Percentiles rank a stretch among this genome's conserved stretches.
Conservation (phyloP, 2,888 invertebrate genomes). For the Galerucella pusilla region DNA sequence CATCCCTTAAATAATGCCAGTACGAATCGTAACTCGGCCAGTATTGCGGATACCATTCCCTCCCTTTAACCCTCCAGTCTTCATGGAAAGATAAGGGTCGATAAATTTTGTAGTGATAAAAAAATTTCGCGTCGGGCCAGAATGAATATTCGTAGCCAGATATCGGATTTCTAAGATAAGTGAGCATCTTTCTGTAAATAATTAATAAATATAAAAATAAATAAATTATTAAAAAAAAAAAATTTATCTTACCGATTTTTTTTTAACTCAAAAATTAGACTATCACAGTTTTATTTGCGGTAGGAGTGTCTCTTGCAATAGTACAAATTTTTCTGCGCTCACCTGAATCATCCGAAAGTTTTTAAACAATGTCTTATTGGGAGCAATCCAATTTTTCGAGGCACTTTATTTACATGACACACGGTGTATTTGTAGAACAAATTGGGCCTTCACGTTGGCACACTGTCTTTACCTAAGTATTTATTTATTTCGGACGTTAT, state of each 20-base stretch:
- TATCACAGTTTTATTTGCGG: slow-evolving; percentile 13
- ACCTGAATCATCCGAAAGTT: slow-evolving; percentile 12
- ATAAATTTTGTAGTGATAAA: slow-evolving; percentile 55
- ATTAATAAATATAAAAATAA: background rate
- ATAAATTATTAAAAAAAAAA: background rate
- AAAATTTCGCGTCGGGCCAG: slow-evolving; percentile 54
- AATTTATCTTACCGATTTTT: slow-evolving; percentile 20
- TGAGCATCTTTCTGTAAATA: slow-evolving; percentile 48
- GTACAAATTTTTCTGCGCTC: slow-evolving; percentile 24
- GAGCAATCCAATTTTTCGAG: slow-evolving; percentile 23
- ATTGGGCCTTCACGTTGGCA: slow-evolving; percentile 18
- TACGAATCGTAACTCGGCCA: slow-evolving; percentile 53
- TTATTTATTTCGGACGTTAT: background rate
- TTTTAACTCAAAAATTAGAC: slow-evolving; percentile 24
- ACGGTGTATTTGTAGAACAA: no score
- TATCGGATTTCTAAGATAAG: slow-evolving; percentile 53
- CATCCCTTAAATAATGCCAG: slow-evolving; percentile 51
- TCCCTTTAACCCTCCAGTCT: slow-evolving; percentile 51
- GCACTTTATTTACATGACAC: no score
- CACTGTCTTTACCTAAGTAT: background rate
- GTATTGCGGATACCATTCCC: slow-evolving; percentile 53
- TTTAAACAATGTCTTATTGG: slow-evolving; percentile 24
- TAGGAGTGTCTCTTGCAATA: slow-evolving; percentile 1
- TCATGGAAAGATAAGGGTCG: slow-evolving; percentile 51
- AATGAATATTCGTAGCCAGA: slow-evolving; percentile 53